These are phyloP conservation scores for Dysidea cf. avara DNA, from an alignment of 37 sponge, comb jelly and placozoan genomes.

Conservation along the genomic window DNA sequence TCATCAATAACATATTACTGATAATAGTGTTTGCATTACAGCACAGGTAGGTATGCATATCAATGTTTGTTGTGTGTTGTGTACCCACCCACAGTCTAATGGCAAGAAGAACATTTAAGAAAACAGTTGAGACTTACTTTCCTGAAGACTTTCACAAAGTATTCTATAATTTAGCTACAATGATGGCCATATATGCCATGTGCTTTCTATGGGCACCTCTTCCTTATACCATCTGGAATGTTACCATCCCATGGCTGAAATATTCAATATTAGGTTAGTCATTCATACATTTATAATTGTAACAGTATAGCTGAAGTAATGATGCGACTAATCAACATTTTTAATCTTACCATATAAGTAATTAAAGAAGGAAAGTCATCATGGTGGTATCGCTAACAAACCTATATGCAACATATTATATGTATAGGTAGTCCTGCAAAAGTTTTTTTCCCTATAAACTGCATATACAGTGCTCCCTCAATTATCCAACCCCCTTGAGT, in stretches of 20 bases:
- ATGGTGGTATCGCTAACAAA: too few relatives aligned
- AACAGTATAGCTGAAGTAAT: background rate
- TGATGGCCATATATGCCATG: background rate
- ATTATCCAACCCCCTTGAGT: too few relatives aligned
- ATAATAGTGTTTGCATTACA: conserved; percentile 5
- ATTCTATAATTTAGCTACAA: background rate
- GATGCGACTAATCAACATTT: too few relatives aligned
- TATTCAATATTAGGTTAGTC: conserved; percentile 18
- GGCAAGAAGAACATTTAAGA: background rate
- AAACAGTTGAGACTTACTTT: background rate
- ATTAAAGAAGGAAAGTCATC: too few relatives aligned
- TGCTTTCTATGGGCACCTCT: conserved; percentile 15
- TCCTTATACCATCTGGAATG: conserved; percentile 2
- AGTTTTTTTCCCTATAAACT: too few relatives aligned
- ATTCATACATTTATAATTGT: background rate
- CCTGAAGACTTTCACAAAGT: conserved; percentile 18
- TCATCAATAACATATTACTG: conserved; percentile 16
- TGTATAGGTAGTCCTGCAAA: too few relatives aligned
- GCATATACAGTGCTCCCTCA: too few relatives aligned
- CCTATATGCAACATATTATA: too few relatives aligned
- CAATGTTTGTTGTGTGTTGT: too few relatives aligned
- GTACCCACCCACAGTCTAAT: background rate
- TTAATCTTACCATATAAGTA: too few relatives aligned
- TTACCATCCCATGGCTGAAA: conserved; percentile 5
- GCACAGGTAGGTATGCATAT: conserved; percentile 30